These are phyloP conservation scores for Drosophila antonietae DNA, from an alignment of 2,888 invertebrate genomes.

Conservation along the genomic window DNA sequence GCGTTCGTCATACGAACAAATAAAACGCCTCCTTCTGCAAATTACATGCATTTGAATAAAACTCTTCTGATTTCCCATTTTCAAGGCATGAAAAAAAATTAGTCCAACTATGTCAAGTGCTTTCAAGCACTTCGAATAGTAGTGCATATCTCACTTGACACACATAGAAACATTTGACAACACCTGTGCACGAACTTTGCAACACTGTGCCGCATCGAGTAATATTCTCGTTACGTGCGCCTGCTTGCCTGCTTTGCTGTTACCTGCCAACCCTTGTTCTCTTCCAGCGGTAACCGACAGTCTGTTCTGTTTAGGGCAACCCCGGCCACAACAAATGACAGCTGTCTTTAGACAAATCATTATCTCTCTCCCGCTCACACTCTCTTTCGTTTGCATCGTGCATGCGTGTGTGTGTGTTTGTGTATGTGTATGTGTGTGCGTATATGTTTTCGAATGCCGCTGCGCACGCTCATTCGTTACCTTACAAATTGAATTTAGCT, in stretches of 20 bases:
- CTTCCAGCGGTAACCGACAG: neutral
- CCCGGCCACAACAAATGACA: constrained; percentile 41
- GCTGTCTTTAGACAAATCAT: constrained; percentile 37
- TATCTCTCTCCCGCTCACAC: neutral
- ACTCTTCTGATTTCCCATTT: too few relatives aligned
- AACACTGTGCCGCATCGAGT: constrained; percentile 35
- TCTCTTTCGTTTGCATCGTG: constrained; percentile 13
- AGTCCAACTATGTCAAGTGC: constrained; percentile 21
- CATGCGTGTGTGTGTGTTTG: neutral
- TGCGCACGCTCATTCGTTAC: constrained; percentile 68
- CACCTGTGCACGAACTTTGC: constrained; percentile 31
- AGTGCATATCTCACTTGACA: constrained; percentile 1
- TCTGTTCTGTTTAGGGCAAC: constrained; percentile 36
- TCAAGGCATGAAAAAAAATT: neutral
- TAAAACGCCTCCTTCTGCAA: too few relatives aligned
- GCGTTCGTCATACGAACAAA: too few relatives aligned
- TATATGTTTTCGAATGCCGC: constrained; percentile 42
- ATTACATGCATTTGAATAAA: too few relatives aligned
- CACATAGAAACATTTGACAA: constrained; percentile 25
- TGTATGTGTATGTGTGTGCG: neutral
- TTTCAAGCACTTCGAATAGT: constrained; percentile 13
- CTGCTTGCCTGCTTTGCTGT: neutral
- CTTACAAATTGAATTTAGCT: constrained; percentile 10
- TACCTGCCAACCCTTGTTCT: constrained; percentile 46
- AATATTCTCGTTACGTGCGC: constrained; percentile 10